Conservation (phyloP, 2,797 vertebrate genomes). For the Muscicapa comitata region DNA sequence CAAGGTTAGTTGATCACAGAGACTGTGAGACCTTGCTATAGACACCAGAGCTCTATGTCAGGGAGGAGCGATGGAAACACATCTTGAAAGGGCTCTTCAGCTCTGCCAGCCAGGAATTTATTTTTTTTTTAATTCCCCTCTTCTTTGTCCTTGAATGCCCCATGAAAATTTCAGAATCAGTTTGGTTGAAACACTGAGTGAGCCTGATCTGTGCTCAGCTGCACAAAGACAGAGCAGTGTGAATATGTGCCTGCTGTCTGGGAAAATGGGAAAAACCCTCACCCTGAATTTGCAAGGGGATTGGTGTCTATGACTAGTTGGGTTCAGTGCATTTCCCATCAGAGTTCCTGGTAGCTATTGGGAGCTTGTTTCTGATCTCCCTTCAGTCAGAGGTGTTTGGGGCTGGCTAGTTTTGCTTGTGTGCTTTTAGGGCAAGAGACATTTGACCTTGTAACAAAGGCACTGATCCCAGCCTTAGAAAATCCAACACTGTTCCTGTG, state of each 20-base stretch:
- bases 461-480: background rate
- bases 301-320: background rate
- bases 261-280: background rate
- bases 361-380: background rate
- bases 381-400: background rate
- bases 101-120: background rate
- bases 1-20: background rate
- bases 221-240: background rate
- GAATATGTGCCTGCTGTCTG: background rate
- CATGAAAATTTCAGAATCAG: background rate
- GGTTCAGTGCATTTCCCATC: background rate
- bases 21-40: background rate
- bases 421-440: background rate
- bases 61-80: background rate
- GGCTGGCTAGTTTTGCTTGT: background rate
- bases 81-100: background rate
- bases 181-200: background rate
- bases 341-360: background rate
- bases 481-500: background rate
- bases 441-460: background rate
- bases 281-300: background rate
- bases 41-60: background rate
- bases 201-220: background rate
- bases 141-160: background rate
- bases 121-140: background rate